Base-by-base conservation (phyloP, 2,113 vertebrate genomes). In the Spea bombifrons region DNA sequence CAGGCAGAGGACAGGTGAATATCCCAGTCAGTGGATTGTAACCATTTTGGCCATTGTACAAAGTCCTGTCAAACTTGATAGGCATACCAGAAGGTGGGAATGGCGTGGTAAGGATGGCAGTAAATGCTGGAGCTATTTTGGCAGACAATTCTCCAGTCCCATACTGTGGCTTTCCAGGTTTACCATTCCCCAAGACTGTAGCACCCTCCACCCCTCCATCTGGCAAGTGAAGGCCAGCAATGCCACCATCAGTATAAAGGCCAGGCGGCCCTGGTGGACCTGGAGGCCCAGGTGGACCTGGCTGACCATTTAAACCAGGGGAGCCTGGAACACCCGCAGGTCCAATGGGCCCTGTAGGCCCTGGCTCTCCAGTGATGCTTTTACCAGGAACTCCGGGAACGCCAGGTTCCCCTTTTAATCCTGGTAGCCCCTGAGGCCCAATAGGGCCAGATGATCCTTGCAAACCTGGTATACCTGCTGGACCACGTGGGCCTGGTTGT, bases 11-110 rank as follows among this genome's bases (percentile, higher is more conserved):
- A 85, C 96, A 96, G 69, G 96, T 98, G 88, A 99, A 99, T 83
- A 98, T 95, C 59, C 97, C 96, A 0, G 96, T 98, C 67, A 92
- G 88, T 0, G 97, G 86, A 86, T 95, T 97, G 89, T 99, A 99
- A 86, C 95, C 93, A 0, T 97, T 97, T 86, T 97, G 96, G 84
- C 97, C 96, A 0, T 99, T 99, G 74, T 99, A 98, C 80, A 99
- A 93, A 83, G 95, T 98, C 91, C 95, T 92, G 88, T 99, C 97
- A 61, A 99, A 99, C 86, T 94, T 96, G 59, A 99, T 95, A 0
- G 97, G 97, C 94, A 95, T 95, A 67, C 94, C 96, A 0, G 97
- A 98, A 0, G 96, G 96, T 0, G 97, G 97, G 80, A 99, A 99
- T 3, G 97, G 96, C 0, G 94, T 97, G 65, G 93, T 94, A 80